Percentiles rank a stretch among this genome's conserved stretches.
These are phyloP conservation scores for Propithecus deckenii DNA, from an alignment of 2,797 vertebrate species.

Conservation along the genomic window DNA sequence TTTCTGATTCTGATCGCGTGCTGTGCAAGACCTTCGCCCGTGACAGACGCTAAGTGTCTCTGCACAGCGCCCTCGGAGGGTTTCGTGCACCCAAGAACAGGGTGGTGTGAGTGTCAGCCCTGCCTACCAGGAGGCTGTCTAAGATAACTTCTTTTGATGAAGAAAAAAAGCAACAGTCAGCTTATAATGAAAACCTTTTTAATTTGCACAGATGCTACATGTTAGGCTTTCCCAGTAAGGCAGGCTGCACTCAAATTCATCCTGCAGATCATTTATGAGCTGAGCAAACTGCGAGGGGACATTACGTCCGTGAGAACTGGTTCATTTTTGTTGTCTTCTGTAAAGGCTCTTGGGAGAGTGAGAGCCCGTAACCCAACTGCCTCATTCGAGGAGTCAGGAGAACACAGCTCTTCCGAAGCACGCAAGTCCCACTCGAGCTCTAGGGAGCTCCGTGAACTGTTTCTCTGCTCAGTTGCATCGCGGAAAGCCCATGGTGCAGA, in stretches of 20 bases:
- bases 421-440: background rate
- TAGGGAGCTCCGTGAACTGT: background rate
- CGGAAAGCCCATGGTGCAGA: background rate
- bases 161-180: background rate
- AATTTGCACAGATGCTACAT: background rate
- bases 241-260: background rate
- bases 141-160: background rate
- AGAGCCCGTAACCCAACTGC: background rate
- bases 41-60: no score
- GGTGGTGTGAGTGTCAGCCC: rapidly evolving
- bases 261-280: background rate
- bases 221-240: background rate
- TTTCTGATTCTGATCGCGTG: rapidly evolving
- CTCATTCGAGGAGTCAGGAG: no score
- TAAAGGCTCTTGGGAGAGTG: background rate
- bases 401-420: background rate
- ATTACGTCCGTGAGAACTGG: background rate
- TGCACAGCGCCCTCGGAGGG: background rate
- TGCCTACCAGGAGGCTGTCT: background rate
- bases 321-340: background rate
- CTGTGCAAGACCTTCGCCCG: rapidly evolving
- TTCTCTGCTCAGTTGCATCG: background rate
- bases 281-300: background rate
- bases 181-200: background rate
- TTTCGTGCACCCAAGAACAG: background rate